phyloP scores from a whole-genome alignment of 2,888 invertebrate genomes.

The Drosophila fungiperda region DNA sequence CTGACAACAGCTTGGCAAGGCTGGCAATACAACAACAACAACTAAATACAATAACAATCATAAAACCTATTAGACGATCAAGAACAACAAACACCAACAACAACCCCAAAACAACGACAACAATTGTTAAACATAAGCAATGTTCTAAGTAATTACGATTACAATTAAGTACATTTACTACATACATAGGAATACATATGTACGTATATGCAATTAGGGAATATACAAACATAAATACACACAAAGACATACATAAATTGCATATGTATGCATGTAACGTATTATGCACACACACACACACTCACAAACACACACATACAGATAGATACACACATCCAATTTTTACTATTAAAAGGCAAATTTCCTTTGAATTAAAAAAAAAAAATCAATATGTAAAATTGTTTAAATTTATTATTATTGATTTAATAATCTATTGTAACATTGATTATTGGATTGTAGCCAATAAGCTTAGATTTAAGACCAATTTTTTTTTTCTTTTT shows the following conservation, averaged over 20 bases:
- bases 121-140: conserved; percentile 65
- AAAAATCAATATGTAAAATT: neutral
- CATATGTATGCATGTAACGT: conserved; percentile 10
- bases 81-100: conserved; percentile 15
- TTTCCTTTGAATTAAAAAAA: conserved; percentile 49
- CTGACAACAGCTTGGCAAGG: conserved; percentile 33
- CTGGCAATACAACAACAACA: conserved; percentile 34
- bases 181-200: conserved; percentile 35
- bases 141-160: conserved; percentile 56
- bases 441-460: conserved; percentile 47
- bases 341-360: conserved; percentile 36
- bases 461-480: conserved; percentile 33
- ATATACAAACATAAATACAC: neutral
- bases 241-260: conserved; percentile 1
- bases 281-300: conserved; percentile 3
- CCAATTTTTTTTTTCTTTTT: conserved; percentile 31
- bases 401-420: conserved; percentile 30
- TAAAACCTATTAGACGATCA: conserved; percentile 17
- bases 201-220: conserved; percentile 13
- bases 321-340: conserved; percentile 4
- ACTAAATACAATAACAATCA: conserved; percentile 10
- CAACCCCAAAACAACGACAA: conserved; percentile 41
- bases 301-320: neutral
- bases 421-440: conserved; percentile 43
- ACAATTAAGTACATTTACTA: conserved; percentile 33